Conservation (phyloP, 2,113 vertebrate genomes). For the Saguinus midas region DNA sequence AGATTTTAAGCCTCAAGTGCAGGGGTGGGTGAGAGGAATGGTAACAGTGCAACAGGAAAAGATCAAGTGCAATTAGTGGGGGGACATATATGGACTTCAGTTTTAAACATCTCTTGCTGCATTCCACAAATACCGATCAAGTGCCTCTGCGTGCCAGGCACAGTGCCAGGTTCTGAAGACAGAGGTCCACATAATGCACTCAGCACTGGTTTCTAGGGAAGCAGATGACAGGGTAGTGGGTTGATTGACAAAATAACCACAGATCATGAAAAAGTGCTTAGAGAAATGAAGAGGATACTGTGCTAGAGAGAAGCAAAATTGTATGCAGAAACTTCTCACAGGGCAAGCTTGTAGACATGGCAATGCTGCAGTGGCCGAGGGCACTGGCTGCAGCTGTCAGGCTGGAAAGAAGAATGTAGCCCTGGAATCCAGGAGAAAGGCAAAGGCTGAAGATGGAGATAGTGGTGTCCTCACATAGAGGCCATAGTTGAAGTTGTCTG, state of each 20-base stretch:
- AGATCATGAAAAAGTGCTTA: neutral
- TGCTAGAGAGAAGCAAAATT: neutral
- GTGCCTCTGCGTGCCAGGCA: neutral
- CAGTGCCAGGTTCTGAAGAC: neutral
- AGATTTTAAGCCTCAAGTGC: neutral
- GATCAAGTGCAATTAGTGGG: neutral
- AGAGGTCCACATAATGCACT: neutral
- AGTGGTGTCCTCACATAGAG: neutral
- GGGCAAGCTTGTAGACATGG: neutral
- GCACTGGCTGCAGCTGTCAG: neutral
- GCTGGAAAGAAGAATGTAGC: neutral
- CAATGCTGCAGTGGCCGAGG: neutral
- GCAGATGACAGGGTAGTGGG: neutral
- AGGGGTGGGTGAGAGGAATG: neutral
- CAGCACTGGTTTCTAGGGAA: neutral
- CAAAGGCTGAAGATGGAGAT: neutral
- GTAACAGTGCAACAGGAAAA: neutral
- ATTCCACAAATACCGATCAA: neutral
- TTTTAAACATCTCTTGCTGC: neutral
- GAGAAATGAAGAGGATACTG: neutral
- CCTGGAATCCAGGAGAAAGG: neutral
- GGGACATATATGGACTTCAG: neutral
- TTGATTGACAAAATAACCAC: neutral
- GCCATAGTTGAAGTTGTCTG: neutral
- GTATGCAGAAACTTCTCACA: neutral